Evolutionary conservation across 2,888 invertebrate species (phyloP), one percentile per base, ranked within the genome.

Genomic region (Thymelicus lineola): DNA sequence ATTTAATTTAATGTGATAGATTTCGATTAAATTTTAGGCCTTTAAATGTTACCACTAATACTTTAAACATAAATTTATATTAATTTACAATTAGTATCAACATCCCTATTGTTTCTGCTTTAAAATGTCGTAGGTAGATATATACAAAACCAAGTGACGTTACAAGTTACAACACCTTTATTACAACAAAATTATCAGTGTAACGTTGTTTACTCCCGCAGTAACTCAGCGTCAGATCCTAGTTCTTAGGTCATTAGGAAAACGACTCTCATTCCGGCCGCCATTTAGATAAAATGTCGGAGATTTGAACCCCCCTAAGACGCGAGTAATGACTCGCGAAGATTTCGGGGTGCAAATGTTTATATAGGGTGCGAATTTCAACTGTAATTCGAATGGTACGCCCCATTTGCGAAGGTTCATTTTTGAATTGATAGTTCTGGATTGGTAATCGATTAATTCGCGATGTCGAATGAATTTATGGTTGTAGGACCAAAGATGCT

Each of bases 251-350:
- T 91, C 93, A 93, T 93, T 93, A 93, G 90, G 82, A 85, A 83
- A 87, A 90, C 88, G 90, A 86, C 88, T 84, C 87, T 90, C 91
- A 92, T 93, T 91, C 84, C 88, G 88, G 85, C 87, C 89, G 91
- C 93, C 93, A 93, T 93, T 93, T 92, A 93, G 93, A 93, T 93
- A 93, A 93, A 93, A 93, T 88, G 93, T 90, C 91, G 89, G 87
- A 93, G 93, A 93, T 93, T 93, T 92, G 89, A 90, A 90, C 90
- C 42, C 66, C 68, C 72, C 67, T 62, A 74, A 77, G 81, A 81
- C 82, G 79, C 86, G 85, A 84, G 92, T 93, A 93, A 93, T 93
- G 93, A 92, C 86, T 88, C 92, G 93, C 90, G 91, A 92, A 93
- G 92, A 92, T 92, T 92, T 92, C 89, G 85, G 91, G 90, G 90